A percentile compares a stretch with the other conserved stretches of the same genome.
Evolutionary conservation across 2,888 invertebrate species (phyloP).

Genomic region (Leptinotarsa juncta): DNA sequence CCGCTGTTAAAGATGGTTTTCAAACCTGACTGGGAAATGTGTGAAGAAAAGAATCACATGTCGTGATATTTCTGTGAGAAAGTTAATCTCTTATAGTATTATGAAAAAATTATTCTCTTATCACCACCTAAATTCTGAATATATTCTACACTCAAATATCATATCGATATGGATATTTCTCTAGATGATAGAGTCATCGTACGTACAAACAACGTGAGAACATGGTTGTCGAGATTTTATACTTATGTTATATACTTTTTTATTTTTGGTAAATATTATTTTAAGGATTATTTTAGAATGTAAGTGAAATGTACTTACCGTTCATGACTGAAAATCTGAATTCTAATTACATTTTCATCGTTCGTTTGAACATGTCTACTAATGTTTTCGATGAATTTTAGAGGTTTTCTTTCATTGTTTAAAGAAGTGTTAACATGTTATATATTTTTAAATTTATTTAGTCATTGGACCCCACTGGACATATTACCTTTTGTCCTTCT

Average conservation of each 20-base stretch:
- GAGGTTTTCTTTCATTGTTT: no score
- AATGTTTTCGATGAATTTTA: no score
- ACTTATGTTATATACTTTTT: conserved; percentile 31
- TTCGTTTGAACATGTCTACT: not conserved
- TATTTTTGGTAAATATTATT: conserved; percentile 32
- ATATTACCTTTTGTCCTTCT: no score
- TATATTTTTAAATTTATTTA: no score
- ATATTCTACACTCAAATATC: conserved; percentile 34
- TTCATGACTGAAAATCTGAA: conserved; percentile 37
- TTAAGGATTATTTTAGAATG: conserved; percentile 19
- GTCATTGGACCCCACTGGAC: no score
- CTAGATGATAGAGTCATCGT: not conserved
- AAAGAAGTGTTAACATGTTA: no score
- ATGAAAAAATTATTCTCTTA: conserved; percentile 31
- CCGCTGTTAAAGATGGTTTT: conserved; percentile 24
- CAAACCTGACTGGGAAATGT: conserved; percentile 44
- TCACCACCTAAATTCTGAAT: conserved; percentile 28
- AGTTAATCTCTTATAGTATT: conserved; percentile 42
- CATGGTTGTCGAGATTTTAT: conserved; percentile 32
- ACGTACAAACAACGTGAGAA: not conserved
- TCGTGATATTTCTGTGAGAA: conserved; percentile 47
- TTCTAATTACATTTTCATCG: conserved; percentile 47
- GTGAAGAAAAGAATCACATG: conserved; percentile 41
- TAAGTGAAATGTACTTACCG: conserved; percentile 18
- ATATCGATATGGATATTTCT: not conserved